A percentile compares a stretch with the other conserved stretches of the same genome.
Conservation (phyloP, 2,113 vertebrate genomes). For the Ibidorhyncha struthersii region DNA sequence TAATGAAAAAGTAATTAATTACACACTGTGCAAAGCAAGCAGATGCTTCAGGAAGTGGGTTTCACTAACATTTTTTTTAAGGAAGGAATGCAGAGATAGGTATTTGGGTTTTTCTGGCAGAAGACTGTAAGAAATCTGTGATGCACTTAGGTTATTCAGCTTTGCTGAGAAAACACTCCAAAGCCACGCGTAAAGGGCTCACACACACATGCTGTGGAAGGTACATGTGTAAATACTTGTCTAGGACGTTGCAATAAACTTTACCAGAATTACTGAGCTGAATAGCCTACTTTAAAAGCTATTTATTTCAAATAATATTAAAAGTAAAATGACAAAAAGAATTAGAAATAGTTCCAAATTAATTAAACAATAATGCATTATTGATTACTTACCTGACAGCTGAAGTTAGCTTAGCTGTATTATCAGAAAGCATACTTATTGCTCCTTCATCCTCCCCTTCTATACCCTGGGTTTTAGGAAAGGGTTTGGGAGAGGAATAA, state of each 20-base stretch:
- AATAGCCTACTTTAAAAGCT: background rate
- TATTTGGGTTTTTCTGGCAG: background rate
- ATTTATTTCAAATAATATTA: background rate
- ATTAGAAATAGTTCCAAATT: background rate
- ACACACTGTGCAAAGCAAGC: background rate
- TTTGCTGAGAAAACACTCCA: background rate
- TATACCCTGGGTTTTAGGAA: constrained; percentile 81
- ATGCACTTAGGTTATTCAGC: background rate
- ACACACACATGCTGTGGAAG: background rate
- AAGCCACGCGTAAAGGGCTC: background rate
- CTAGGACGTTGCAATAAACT: background rate
- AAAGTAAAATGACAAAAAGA: background rate
- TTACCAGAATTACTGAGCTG: background rate
- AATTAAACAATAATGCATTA: background rate
- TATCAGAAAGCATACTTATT: constrained; percentile 98
- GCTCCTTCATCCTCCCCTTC: constrained; percentile 98
- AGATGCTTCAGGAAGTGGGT: background rate
- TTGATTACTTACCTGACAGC: constrained; percentile 87
- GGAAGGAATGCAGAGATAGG: background rate
- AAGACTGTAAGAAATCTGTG: background rate
- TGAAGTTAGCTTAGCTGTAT: constrained; percentile 97
- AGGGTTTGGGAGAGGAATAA: background rate
- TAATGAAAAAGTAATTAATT: background rate
- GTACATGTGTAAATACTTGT: background rate
- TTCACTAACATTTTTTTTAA: background rate